A percentile compares a stretch with the other conserved stretches of the same genome.
These are phyloP conservation scores for Catharus ustulatus DNA, from an alignment of 2,797 vertebrate genomes.

Conservation along the genomic window DNA sequence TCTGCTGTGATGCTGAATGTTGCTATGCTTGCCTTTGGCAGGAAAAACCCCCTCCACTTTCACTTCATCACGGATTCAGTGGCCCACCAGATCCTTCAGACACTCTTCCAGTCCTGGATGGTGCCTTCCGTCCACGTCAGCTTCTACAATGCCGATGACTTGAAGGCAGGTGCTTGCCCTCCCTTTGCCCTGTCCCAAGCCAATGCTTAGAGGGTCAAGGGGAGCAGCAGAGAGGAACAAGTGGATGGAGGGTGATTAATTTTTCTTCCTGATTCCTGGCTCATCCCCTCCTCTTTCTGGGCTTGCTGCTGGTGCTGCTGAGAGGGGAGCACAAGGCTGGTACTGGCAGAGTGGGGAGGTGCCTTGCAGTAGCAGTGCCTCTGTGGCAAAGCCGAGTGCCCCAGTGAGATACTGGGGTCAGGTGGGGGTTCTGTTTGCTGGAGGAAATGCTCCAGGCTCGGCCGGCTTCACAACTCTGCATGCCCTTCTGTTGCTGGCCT, in stretches of 20 bases:
- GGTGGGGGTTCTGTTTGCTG: neutral
- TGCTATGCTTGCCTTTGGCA: conserved; percentile 56
- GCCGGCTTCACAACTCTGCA: neutral
- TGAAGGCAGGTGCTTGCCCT: conserved; percentile 82
- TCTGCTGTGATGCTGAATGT: neutral
- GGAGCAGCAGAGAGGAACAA: neutral
- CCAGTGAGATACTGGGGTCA: neutral
- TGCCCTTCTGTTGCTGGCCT: neutral
- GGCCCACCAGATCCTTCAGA: conserved; percentile 88
- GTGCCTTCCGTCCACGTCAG: conserved; percentile 90
- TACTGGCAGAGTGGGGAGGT: neutral
- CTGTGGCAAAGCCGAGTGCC: neutral
- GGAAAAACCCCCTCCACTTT: conserved; percentile 94
- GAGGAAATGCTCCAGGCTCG: neutral
- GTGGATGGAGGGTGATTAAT: neutral
- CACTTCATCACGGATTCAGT: conserved; percentile 93
- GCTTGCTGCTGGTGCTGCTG: neutral
- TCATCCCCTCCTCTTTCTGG: neutral
- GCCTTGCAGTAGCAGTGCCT: neutral
- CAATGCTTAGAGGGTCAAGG: neutral
- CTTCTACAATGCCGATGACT: conserved; percentile 91
- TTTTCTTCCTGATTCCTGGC: neutral
- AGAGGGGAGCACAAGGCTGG: neutral
- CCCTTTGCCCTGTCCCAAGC: neutral
- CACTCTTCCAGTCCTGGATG: conserved; percentile 93